Conservation (phyloP, 2,888 invertebrate genomes). For the Cephus sareptanus region DNA sequence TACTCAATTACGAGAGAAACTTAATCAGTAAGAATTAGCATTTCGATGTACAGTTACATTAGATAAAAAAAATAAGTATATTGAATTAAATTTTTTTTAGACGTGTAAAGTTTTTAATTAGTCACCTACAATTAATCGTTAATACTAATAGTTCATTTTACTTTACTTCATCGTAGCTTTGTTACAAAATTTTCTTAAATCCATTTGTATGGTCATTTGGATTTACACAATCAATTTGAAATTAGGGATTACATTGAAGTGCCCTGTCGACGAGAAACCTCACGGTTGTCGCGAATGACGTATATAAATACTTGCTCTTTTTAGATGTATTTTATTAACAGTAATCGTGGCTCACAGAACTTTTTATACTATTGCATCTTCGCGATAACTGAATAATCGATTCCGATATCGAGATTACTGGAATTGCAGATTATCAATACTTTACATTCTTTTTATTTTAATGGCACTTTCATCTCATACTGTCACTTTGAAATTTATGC, state of each 20-base stretch:
- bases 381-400: constrained; percentile 22
- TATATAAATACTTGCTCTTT: neutral
- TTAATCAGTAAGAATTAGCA: neutral
- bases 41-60: constrained; percentile 1
- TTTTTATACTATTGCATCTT: constrained; percentile 34
- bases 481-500: neutral
- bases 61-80: neutral
- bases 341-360: constrained; percentile 26
- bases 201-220: neutral
- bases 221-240: neutral
- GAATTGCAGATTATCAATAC: neutral
- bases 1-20: neutral
- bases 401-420: constrained; percentile 25
- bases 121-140: neutral
- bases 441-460: neutral
- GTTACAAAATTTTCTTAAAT: neutral
- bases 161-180: neutral
- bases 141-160: neutral
- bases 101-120: neutral
- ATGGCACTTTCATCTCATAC: neutral
- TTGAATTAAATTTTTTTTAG: neutral
- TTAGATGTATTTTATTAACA: constrained; percentile 28
- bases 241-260: neutral
- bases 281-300: neutral
- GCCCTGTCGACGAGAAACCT: neutral